Base-by-base conservation (phyloP, 2,113 vertebrate genomes). In the Elanoides forficatus region DNA sequence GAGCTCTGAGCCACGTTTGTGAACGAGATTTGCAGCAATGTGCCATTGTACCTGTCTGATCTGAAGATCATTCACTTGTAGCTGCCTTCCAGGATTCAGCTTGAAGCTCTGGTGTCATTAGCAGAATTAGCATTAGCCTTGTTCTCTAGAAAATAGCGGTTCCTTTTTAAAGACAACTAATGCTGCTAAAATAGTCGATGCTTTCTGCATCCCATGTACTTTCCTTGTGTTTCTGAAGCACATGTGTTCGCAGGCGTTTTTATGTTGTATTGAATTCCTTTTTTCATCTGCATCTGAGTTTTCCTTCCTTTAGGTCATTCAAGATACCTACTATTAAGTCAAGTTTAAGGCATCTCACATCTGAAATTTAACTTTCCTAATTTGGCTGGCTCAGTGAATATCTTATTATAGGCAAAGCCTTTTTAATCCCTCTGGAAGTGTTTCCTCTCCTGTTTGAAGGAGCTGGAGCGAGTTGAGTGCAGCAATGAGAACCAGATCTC, bases 401-500 rank as follows among this genome's bases (percentile, higher is more conserved):
- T 70, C 92, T 88, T 86, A 71, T 79, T 81, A 50, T 10, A 65
- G 68, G n/a, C 42, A 81, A 86, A 92, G 48, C 36, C 48, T 75
- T 90, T 93, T 90, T 85, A 82, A 83, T 93, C 67, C 63, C 38
- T 81, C 67, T 85, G 74, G 78, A 74, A 91, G 10, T 66, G 63
- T 85, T 81, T 89, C 45, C 50, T 74, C 62, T 82, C 11, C 30
- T 81, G 25, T 80, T 59, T 86, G 71, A 67, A 68, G 34, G 89
- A 83, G 43, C 47, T 91, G 60, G 56, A 42, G n/a, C 50, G 29
- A 81, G n/a, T n/a, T 83, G 79, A 93, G 58, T 52, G 42, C 27
- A 85, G 45, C 47, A 78, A 52, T 88, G 63, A 92, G 78, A 95
- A 91, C 70, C 81, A 95, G 84, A 80, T 85, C 62, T 90, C 85